These are phyloP conservation scores for Melanargia galathea DNA, from an alignment of 2,888 invertebrate genomes.

Conservation along the genomic window DNA sequence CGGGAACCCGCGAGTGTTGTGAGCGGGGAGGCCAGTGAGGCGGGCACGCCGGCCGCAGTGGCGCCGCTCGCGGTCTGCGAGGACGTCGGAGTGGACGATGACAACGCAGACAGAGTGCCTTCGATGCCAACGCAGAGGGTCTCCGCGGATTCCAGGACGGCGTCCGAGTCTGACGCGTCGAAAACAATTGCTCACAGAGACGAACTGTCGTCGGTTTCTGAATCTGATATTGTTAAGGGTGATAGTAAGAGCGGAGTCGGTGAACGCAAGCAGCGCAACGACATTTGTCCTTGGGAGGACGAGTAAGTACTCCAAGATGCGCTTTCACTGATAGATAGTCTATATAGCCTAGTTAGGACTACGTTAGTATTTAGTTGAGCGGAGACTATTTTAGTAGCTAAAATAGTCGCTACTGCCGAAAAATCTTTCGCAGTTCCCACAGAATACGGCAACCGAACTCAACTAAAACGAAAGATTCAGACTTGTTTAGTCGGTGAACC, in stretches of 20 bases:
- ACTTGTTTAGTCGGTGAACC: too few relatives aligned
- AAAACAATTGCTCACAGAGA: conserved; percentile 70
- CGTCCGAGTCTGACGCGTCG: conserved; percentile 64
- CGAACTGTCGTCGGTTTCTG: conserved; percentile 70
- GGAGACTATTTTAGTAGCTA: too few relatives aligned
- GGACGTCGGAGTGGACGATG: conserved; percentile 86
- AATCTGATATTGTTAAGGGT: conserved; percentile 74
- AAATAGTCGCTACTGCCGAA: too few relatives aligned
- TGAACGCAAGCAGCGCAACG: conserved; percentile 84
- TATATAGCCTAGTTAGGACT: too few relatives aligned
- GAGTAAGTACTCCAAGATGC: conserved; percentile 86
- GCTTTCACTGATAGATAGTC: conserved; percentile 22
- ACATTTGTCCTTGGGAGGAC: conserved; percentile 97
- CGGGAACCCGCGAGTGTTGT: conserved; percentile 29
- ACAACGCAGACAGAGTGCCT: conserved; percentile 82
- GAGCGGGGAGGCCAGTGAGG: conserved; percentile 22
- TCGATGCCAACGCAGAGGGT: conserved; percentile 62
- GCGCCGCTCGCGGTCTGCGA: conserved; percentile 87
- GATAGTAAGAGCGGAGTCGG: conserved; percentile 66
- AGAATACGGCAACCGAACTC: too few relatives aligned
- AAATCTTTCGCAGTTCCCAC: too few relatives aligned
- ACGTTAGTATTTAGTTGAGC: too few relatives aligned
- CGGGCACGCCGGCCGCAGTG: conserved; percentile 47
- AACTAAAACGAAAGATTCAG: too few relatives aligned
- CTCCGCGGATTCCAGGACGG: conserved; percentile 57